Evolutionary conservation across 2,113 vertebrate species (phyloP).

Genomic region (Limanda limanda): DNA sequence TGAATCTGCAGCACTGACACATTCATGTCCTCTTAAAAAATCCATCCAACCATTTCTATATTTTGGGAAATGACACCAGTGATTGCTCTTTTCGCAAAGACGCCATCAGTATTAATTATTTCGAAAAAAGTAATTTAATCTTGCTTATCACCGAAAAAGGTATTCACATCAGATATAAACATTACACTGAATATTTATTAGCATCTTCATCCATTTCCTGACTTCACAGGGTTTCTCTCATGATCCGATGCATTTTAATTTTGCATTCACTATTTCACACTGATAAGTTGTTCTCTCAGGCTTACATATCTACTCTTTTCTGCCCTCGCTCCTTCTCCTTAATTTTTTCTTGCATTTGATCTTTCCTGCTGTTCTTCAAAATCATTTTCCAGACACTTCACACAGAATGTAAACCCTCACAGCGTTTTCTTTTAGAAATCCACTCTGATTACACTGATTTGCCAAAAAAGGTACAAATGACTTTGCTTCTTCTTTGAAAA

Average conservation of each 20-base stretch:
- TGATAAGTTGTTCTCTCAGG: conserved; percentile 14
- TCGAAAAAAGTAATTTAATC: not conserved
- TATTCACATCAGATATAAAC: conserved; percentile 19
- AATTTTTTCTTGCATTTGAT: not conserved
- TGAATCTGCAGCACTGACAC: not conserved
- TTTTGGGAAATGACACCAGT: not conserved
- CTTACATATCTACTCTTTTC: not conserved
- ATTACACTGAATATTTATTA: conserved; percentile 41
- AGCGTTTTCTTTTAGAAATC: conserved; percentile 15
- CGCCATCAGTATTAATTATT: conserved; percentile 7
- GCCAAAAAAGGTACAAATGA: conserved; percentile 9
- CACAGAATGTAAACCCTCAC: conserved; percentile 5
- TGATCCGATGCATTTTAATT: conserved; percentile 3
- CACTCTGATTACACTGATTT: conserved; percentile 13
- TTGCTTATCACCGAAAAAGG: not conserved
- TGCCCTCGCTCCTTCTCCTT: not conserved
- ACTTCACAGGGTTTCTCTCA: conserved; percentile 15
- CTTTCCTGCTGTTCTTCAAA: conserved; percentile 11
- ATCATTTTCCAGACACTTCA: conserved; percentile 7
- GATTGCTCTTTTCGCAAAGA: conserved; percentile 14
- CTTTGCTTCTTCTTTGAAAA: conserved; percentile 14
- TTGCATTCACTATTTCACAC: conserved; percentile 7
- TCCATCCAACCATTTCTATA: conserved; percentile 12
- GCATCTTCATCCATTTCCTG: conserved; percentile 26
- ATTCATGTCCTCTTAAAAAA: conserved; percentile 9